These are phyloP conservation scores for Orthonyx spaldingii DNA, from an alignment of 2,113 vertebrate species.

Conservation along the genomic window DNA sequence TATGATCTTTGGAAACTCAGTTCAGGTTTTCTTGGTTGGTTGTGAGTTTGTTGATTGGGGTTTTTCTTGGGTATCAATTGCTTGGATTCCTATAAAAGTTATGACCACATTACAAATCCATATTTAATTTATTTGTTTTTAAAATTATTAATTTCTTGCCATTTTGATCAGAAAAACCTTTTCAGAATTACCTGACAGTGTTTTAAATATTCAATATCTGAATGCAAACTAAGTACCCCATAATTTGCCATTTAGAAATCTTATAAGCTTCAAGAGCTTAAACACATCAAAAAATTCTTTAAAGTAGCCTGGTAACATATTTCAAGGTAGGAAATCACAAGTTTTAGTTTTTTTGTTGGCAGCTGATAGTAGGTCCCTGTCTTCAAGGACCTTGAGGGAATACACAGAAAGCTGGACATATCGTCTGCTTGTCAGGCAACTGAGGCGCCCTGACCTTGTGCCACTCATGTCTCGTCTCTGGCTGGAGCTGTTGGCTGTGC, in stretches of 20 bases:
- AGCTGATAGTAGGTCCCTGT: neutral
- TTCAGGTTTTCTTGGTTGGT: neutral
- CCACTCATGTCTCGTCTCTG: neutral
- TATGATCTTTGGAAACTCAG: neutral
- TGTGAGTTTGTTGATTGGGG: neutral
- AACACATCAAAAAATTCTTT: neutral
- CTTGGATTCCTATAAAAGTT: neutral
- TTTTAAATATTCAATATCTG: neutral
- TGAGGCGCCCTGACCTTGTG: neutral
- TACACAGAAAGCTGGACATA: neutral
- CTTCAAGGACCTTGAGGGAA: neutral
- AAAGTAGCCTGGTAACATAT: neutral
- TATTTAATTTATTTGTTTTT: neutral
- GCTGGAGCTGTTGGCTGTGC: neutral
- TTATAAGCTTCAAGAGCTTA: neutral
- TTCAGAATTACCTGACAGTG: neutral
- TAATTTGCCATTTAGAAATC: neutral
- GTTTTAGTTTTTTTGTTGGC: neutral
- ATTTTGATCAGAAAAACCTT: neutral
- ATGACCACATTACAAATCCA: neutral
- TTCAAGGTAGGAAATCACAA: neutral
- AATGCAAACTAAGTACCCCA: neutral
- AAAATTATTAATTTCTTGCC: neutral
- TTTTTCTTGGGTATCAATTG: neutral
- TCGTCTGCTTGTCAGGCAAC: neutral